Conservation (phyloP, 2,113 vertebrate species). For the Anser cygnoides region DNA sequence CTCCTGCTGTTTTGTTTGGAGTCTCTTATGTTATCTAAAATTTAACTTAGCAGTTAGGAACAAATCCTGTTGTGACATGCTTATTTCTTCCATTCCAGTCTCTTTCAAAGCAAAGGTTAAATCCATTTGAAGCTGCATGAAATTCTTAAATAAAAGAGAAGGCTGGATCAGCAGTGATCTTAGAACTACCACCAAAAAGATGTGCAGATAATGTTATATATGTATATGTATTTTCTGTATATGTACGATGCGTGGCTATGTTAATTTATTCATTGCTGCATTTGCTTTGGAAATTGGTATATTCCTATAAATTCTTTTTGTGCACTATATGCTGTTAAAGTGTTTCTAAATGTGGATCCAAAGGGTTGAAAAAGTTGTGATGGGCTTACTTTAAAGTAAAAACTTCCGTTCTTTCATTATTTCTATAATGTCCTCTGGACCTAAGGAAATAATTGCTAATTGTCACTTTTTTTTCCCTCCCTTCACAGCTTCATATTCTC, state of each 20-base stretch:
- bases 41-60: neutral
- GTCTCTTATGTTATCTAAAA: neutral
- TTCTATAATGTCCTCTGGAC: neutral
- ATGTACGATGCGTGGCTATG: neutral
- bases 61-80: neutral
- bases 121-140: neutral
- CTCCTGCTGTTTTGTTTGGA: neutral
- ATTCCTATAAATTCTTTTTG: neutral
- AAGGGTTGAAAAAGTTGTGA: neutral
- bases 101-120: conserved; percentile 10
- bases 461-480: conserved; percentile 43
- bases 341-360: neutral
- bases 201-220: neutral
- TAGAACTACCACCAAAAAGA: neutral
- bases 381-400: conserved; percentile 3
- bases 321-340: neutral
- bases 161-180: neutral
- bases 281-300: neutral
- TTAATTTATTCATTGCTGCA: neutral
- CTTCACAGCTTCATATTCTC: conserved; percentile 82
- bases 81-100: neutral
- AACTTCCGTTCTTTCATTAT: conserved; percentile 12
- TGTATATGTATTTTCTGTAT: neutral
- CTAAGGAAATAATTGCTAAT: conserved; percentile 60
- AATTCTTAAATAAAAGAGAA: neutral